Base-by-base conservation (phyloP, 2,888 invertebrate genomes). In the Lithodes maja region DNA sequence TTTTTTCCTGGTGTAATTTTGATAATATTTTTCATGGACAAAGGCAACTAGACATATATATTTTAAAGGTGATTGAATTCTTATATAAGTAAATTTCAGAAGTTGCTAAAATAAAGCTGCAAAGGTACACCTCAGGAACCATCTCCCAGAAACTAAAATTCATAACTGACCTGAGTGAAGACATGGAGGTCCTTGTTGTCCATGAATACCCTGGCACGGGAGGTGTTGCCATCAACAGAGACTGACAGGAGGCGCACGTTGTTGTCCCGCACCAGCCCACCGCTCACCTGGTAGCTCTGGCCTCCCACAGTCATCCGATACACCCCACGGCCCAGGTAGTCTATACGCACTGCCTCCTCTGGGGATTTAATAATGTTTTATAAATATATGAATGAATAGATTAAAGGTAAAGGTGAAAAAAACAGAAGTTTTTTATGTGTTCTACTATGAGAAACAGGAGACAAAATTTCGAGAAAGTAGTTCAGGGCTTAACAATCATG, bases 151-250 rank as follows among this genome's bases (percentile, higher is more conserved):
- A 53, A 52, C 53, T 33, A 33, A 33, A 33, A 33, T 33, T 33
- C 33, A 33, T 33, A 33, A 33, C 49, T n/a, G 93, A 96, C 96
- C 93, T 95, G 94, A 89, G 95, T 95, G 93, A 97, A 97, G 68
- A 97, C 92, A 91, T 95, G 95, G n/a, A 97, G 92, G 87, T 94
- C 94, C 71, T 95, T 94, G 0, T 94, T 94, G 91, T 95, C 94
- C 87, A 95, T 94, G 50, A 95, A 95, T 50, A 96, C 94, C 92
- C 95, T 95, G n/a, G 95, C 94, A 86, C 94, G 95, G 0, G 94
- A 94, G 69, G 95, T 94, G 9, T 93, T 93, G 9, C 95, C 95
- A 92, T 96, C 93, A 1, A 94, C 93, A 49, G 92, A 91, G 85
- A 93, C 93, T 3, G 91, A 92, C 12, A 94, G 91, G 9, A 92